Base-by-base conservation (phyloP, 2,113 vertebrate species). In the Zosterops lateralis region DNA sequence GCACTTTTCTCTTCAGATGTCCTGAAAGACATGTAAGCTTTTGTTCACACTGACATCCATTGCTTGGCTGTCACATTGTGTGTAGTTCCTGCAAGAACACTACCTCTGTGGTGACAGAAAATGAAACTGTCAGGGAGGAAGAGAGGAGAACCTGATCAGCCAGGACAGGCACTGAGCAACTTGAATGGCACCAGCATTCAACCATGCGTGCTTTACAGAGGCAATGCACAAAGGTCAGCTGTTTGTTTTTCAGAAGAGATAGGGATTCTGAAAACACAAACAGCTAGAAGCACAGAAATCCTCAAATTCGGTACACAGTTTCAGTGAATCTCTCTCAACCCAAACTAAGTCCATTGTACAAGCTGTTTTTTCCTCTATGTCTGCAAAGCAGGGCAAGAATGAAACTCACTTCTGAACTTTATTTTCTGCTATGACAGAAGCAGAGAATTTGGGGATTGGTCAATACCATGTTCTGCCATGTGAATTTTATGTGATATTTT, bases 201-300 rank as follows among this genome's bases (percentile, higher is more conserved):
- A 91, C 89, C 81, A 95, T 93, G 92, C 87, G 86, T 21, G 56
- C 73, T 90, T 94, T 76, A 93, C 45, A 71, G 84, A 74, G 72
- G 53, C 0, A 38, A 57, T n/a, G 42, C 62, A 73, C 84, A 84
- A 54, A 64, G 34, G 57, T 42, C 75, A 91, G 91, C 94, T 96
- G 84, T 95, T 95, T 94, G 92, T 88, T 96, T 96, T 96, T 92
- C 93, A 96, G 95, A 96, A 78, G 44, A 51, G 67, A 11, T n/a
- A 29, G 36, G 73, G 12, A 26, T 87, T 94, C 91, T 93, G 94
- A 96, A 96, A 95, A 93, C 17, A 87, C 96, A 95, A 96, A 91
- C 87, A 95, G 91, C 92, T 53, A 4, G 24, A 89, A 92, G 57
- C 54, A 94, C 82, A 85, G 51, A 71, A 47, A 48, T 17, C 47